Base-by-base conservation (phyloP, 2,888 invertebrate species). In the Lasioglossum marginatum region DNA sequence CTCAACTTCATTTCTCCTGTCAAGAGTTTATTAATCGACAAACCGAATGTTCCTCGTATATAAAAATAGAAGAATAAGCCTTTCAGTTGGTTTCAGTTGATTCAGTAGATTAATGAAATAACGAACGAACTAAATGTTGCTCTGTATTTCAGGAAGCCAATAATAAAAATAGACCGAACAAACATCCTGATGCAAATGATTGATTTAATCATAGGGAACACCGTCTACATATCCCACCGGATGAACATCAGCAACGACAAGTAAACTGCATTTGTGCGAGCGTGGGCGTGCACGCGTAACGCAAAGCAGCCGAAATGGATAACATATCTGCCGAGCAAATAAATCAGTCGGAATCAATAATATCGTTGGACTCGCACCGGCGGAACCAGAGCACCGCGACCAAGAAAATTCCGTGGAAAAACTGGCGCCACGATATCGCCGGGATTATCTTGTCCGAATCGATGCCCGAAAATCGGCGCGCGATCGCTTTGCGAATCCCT, bases 241-340 rank as follows among this genome's bases (percentile, higher is more conserved):
- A 52, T 23, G 3, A 10, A 3, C 23, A n/a, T 23, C 52, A n/a
- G 23, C 23, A 52, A 52, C 52, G 23, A 52, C 23, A 23, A n/a
- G 52, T 52, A 52, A 52, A 52, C 52, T 52, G 23, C 23, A 52
- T 52, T 52, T n/a, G 52, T n/a, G 23, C 52, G 6, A 3, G 2
- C 23, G 23, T 23, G 52, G 52, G 23, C 10, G 52, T 52, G 10
- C 52, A 52, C 52, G 52, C 23, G 52, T 10, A 23, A 52, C 52
- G 23, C 52, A 52, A 52, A 52, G 52, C 52, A 52, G 52, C 23
- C 52, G 19, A 52, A 52, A 52, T 52, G 23, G 52, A 52, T 52
- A 52, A 52, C 52, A 52, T 52, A 52, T 52, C 52, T 52, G 52
- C 52, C 52, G 52, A 52, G 52, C 52, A 52, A 52, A 52, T 52